phyloP scores from a whole-genome alignment of 2,888 invertebrate genomes.

The Rapana venosa region DNA sequence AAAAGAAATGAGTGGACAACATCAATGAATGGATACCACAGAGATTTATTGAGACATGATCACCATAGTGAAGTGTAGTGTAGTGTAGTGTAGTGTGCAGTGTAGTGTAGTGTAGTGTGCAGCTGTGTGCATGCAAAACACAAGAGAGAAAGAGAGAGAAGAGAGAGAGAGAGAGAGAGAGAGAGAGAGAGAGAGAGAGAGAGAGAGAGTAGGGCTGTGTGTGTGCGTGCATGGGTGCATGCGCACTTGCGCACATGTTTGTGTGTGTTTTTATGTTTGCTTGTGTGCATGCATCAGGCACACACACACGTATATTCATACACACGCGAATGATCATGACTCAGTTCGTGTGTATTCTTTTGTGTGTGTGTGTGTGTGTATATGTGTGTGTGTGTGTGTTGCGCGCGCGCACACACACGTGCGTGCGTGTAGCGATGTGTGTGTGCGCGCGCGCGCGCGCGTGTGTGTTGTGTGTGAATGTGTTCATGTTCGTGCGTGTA shows the following conservation, averaged over 20 bases:
- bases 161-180: neutral
- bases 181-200: neutral
- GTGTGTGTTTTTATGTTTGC: too few relatives aligned
- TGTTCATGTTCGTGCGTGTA: neutral
- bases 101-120: too few relatives aligned
- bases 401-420: neutral
- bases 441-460: neutral
- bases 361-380: neutral
- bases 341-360: neutral
- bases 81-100: too few relatives aligned
- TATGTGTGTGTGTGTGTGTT: neutral
- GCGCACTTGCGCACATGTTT: too few relatives aligned
- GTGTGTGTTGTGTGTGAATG: neutral
- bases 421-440: neutral
- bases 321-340: neutral
- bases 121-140: too few relatives aligned
- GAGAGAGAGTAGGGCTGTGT: neutral
- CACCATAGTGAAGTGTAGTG: too few relatives aligned
- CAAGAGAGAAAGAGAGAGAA: neutral
- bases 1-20: too few relatives aligned
- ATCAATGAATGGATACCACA: too few relatives aligned
- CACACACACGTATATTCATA: neutral
- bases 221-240: neutral
- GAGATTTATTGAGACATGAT: too few relatives aligned
- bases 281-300: too few relatives aligned